These are phyloP conservation scores for Arctia plantaginis DNA, from an alignment of 2,888 invertebrate genomes.

Conservation along the genomic window DNA sequence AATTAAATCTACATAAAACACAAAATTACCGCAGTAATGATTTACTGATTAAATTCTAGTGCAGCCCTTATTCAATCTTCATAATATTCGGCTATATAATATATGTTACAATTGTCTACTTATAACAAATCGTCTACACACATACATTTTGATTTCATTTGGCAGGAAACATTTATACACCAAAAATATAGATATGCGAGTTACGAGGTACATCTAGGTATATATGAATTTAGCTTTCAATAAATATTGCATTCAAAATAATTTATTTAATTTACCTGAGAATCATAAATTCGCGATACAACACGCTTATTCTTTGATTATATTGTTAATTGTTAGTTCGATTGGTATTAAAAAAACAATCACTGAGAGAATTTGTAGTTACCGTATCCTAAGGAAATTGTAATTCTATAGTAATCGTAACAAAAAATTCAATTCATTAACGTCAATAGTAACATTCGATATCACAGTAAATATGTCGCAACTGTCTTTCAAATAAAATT, in stretches of 20 bases:
- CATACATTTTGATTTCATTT: too few relatives aligned
- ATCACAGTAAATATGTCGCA: not conserved
- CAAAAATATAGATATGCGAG: not conserved
- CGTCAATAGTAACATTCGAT: not conserved
- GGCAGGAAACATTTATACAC: too few relatives aligned
- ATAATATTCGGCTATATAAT: not conserved
- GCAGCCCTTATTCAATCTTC: not conserved
- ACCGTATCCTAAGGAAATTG: not conserved
- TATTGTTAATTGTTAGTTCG: not conserved
- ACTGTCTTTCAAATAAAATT: not conserved
- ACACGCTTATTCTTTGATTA: not conserved
- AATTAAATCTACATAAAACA: too few relatives aligned
- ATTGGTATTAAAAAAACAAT: too few relatives aligned
- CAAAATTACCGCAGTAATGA: not conserved
- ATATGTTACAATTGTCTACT: too few relatives aligned
- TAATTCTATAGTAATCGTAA: not conserved
- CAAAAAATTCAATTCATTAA: not conserved
- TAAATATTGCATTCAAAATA: not conserved
- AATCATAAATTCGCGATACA: not conserved
- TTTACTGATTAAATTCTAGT: not conserved
- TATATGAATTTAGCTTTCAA: not conserved
- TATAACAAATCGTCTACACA: not conserved
- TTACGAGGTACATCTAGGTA: not conserved
- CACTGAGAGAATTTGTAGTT: not conserved
- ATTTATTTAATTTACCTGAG: too few relatives aligned